Percentiles rank a stretch among this genome's conserved stretches.
Conservation (phyloP, 2,113 vertebrate genomes). For the Sialia sialis region DNA sequence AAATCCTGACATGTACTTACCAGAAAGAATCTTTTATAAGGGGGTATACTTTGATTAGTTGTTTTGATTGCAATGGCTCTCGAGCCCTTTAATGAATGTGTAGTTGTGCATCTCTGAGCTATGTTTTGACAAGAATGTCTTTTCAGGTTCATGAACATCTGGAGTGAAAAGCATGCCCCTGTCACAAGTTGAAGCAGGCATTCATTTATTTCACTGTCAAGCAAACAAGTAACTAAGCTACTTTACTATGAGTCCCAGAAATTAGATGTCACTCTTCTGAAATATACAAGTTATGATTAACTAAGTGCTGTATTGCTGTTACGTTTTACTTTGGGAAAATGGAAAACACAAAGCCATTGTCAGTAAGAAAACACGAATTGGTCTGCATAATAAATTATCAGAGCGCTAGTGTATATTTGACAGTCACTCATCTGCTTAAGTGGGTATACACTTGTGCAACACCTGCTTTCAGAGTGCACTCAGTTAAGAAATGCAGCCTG, state of each 20-base stretch:
- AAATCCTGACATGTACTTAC: background rate
- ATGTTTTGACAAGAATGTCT: background rate
- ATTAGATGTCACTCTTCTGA: background rate
- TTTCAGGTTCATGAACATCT: background rate
- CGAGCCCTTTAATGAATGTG: background rate
- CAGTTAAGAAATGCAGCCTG: background rate
- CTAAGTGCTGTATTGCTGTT: background rate
- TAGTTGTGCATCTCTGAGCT: background rate
- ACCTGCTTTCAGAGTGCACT: background rate
- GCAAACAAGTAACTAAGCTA: constrained; percentile 1
- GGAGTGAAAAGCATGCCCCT: background rate
- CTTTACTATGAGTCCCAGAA: background rate
- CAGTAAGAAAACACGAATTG: fast-evolving
- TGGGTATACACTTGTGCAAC: background rate
- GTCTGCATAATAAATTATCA: background rate
- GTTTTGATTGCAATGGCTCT: background rate
- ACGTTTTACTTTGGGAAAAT: background rate
- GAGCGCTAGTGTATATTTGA: background rate
- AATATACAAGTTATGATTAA: background rate
- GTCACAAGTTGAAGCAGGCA: background rate
- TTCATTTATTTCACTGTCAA: constrained; percentile 1
- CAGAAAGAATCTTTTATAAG: background rate
- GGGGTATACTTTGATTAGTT: background rate
- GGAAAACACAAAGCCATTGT: background rate
- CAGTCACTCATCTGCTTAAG: background rate